Evolutionary conservation across 2,797 vertebrate genomes (phyloP).

Genomic region (Columba guinea): DNA sequence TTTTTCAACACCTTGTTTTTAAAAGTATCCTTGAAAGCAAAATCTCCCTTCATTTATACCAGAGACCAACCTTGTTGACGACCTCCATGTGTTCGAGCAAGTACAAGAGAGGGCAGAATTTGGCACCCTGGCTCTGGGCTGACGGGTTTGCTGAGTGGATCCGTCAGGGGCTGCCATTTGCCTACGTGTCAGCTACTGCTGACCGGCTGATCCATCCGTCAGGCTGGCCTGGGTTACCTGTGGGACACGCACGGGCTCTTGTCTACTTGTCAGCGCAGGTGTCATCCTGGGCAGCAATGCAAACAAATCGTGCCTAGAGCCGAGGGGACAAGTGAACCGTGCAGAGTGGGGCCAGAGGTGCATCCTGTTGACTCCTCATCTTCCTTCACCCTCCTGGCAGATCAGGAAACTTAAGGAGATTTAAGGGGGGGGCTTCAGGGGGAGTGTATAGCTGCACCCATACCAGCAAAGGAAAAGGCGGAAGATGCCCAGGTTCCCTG

Average conservation of each 20-base stretch:
- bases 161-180: background rate
- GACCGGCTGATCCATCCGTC: background rate
- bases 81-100: background rate
- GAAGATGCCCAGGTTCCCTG: background rate
- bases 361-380: constrained; percentile 10
- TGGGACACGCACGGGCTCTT: background rate
- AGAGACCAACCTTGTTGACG: constrained; percentile 1
- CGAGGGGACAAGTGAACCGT: constrained; percentile 17
- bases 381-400: background rate
- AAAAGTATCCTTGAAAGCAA: constrained; percentile 12
- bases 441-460: background rate
- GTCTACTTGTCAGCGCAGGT: constrained; percentile 35
- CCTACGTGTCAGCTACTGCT: background rate
- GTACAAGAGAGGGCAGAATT: background rate
- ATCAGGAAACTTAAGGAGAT: background rate
- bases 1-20: constrained; percentile 35
- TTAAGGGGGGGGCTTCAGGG: background rate
- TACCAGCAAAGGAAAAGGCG: background rate
- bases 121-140: background rate
- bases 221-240: background rate
- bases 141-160: constrained; percentile 29
- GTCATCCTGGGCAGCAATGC: background rate
- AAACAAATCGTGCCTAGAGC: background rate
- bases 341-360: background rate
- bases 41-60: background rate